These are phyloP conservation scores for Tinea pellionella DNA, from an alignment of 2,888 invertebrate genomes.

Conservation along the genomic window DNA sequence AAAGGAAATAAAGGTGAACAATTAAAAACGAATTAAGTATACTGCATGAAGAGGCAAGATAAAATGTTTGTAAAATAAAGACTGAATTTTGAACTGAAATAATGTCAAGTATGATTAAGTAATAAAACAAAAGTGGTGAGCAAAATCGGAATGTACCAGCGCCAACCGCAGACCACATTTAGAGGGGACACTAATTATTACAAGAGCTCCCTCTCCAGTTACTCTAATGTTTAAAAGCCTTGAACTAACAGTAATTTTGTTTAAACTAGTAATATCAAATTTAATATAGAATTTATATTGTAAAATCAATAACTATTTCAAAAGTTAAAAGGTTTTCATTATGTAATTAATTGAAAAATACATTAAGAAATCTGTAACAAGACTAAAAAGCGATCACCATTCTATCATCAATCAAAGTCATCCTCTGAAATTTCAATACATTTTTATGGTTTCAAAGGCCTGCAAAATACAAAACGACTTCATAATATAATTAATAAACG, in stretches of 20 bases:
- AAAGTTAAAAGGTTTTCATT: too few species aligned
- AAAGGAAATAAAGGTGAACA: too few species aligned
- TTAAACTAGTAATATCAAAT: not conserved
- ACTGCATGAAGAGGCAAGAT: not conserved
- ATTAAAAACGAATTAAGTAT: too few species aligned
- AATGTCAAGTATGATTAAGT: not conserved
- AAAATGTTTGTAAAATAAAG: not conserved
- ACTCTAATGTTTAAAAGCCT: conserved; percentile 16
- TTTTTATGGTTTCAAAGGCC: not conserved
- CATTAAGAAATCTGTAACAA: not conserved
- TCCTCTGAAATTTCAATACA: not conserved
- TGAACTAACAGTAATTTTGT: conserved; percentile 18
- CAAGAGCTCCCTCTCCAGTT: conserved; percentile 22
- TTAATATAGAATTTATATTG: not conserved
- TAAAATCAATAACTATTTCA: too few species aligned
- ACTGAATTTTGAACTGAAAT: not conserved
- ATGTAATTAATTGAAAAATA: too few species aligned
- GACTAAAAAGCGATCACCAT: not conserved
- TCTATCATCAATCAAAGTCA: not conserved
- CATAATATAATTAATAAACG: not conserved
- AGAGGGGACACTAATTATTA: conserved; percentile 21
- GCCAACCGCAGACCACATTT: conserved; percentile 37
- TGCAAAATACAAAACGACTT: not conserved
- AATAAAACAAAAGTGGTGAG: not conserved
- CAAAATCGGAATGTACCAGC: conserved; percentile 32